Base-by-base conservation (phyloP, 1,140 invertebrate species). In the Drosophila truncata region DNA sequence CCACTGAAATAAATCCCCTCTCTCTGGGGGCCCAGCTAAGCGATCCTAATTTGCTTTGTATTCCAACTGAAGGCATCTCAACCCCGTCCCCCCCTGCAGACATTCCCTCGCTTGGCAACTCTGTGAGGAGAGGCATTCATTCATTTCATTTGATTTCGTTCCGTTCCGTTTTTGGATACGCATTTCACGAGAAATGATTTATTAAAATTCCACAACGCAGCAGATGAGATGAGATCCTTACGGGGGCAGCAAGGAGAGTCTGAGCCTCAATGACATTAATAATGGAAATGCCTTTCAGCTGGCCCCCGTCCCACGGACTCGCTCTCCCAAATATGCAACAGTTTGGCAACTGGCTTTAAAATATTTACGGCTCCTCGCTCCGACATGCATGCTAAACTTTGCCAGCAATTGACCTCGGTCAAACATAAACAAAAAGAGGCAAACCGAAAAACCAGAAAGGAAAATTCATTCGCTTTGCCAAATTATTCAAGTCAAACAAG, bases 121-220 rank as follows among this genome's bases (percentile, higher is more conserved):
- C 27, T 33, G 50, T 3, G 18, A 10, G 52, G 8, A 47, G 47
- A 27, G 69, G 72, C 76, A 73, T 83, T 88, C 71, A 77, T 87
- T 87, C 77, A 80, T 87, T 78, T 86, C 79, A 82, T 86, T 87
- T 87, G 76, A 80, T 87, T 87, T 88, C 77, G 77, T 78, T 84
- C 76, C 61, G 66, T 66, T 25, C 74, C 69, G 65, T 54, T 67
- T 64, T 55, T 44, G 59, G 70, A 52, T 85, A 71, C 78, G 81
- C 73, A 90, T 81, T 82, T 82, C 86, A 73, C 62, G 65, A 65
- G 67, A 73, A 85, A 90, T 90, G 85, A 90, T 90, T 90, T 90
- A 90, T 90, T 90, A 85, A 90, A 90, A 90, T 90, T 90, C 85
- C 85, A 50, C 52, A 79, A 78, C 55, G 60, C 31, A 63, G 35